Base-by-base conservation (phyloP, 64 coral and sea anemone genomes). In the Porites australiensis region DNA sequence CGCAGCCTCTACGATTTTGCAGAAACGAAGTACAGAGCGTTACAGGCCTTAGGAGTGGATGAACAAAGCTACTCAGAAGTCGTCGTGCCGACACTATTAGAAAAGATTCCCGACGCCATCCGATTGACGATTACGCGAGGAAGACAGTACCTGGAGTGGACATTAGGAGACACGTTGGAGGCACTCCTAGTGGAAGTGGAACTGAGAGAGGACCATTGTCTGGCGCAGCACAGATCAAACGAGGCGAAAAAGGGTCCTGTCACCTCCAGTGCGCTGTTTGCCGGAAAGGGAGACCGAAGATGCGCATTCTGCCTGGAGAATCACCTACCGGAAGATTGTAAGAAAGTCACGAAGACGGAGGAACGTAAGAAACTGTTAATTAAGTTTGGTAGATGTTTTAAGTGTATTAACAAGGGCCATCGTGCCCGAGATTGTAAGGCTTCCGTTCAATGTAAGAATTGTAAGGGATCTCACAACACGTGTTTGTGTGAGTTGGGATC, bases 201-300 rank as follows among this genome's bases (percentile, higher is more conserved):
- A 27, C 90, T 93, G 6, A 61, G 82, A 47, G 90, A 93, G 49
- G 90, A 93, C 67, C 89, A 91, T n/a, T n/a, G n/a, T n/a, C n/a
- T 22, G 49, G 57, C 6, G 19, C 74, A 66, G 47, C 16, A 76
- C 2, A n/a, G 65, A 71, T 77, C 27, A 11, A 11, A 57, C 6
- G 11, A 8, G 3, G 6, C 6, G 6, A 57, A 11, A 57, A 37
- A 55, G 50, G 67, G 51, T 60, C 68, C n/a, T 6, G 74, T 58
- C 19, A 57, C 57, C 13, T 60, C 90, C 11, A 93, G 82, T 50
- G 72, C 82, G 13, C 44, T 87, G 21, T 18, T 64, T 20, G 51
- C 82, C 7, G 57, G 43, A 44, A 5, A 13, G 21, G 75, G 50
- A 89, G 75, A 92, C 77, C 48, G 4, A 4, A 60, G 21, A n/a